Base-by-base conservation (phyloP, 2,888 invertebrate genomes). In the Diarsia rubi region DNA sequence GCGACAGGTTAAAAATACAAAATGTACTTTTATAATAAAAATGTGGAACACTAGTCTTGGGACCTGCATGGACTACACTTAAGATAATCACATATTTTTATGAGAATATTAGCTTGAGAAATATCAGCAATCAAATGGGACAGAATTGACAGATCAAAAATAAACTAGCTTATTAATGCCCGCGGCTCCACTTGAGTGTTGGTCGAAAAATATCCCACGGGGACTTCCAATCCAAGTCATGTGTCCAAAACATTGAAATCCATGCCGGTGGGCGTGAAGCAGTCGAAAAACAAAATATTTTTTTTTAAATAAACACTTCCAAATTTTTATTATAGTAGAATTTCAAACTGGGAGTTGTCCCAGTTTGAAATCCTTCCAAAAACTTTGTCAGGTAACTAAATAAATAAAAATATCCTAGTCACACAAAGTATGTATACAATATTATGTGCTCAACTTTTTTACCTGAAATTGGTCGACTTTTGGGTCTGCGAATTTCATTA, bases 401-500 rank as follows among this genome's bases (percentile, higher is more conserved):
- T 62, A 75, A 70, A 70, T 45, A 9, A 24, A 45, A 37, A 44
- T 45, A 24, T 47, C 45, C 75, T 47, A 71, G 16, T 16, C n/a
- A 79, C 9, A 79, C 54, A 42, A 79, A 62, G 12, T 24, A 16
- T 31, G 47, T 57, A 49, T 64, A 79, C 73, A 24, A 47, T 62
- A 24, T 14, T 12, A 31, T 12, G 16, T 19, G 47, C 27, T 16
- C 11, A 62, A 63, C 31, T 49, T 63, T 79, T 63, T 62, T 31
- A 27, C 16, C 31, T 68, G 37, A 42, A 49, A 68, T 31, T 16
- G 12, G 59, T 24, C 60, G 69, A 44, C 60, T 60, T 69, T 60
- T 16, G 59, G 69, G 44, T 60, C 31, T 6, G 49, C 16, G 21
- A 69, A 52, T 60, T 75, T 78, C 49, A 69, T 78, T 69, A 75